Percentiles rank a stretch among this genome's conserved stretches.
Conservation (phyloP, 92 coral and sea anemone genomes). For the Galaxea fascicularis region DNA sequence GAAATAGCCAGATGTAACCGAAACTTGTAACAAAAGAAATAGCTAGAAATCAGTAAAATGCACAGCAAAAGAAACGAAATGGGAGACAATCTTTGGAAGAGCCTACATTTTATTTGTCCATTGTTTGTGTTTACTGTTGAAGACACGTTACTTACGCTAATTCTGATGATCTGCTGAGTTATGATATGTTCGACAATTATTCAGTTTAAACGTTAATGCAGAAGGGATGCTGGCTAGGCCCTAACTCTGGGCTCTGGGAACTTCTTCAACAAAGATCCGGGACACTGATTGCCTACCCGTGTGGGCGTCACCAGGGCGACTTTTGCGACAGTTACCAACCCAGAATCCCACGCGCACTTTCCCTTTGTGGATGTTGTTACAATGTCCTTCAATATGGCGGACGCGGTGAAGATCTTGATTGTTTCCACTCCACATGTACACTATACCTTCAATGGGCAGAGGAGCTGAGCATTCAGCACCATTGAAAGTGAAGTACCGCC, state of each 20-base stretch:
- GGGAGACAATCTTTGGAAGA: no score
- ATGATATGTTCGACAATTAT: no score
- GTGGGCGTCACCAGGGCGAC: neutral
- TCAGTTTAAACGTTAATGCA: no score
- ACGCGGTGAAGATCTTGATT: slow-evolving; percentile 34
- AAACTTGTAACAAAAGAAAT: no score
- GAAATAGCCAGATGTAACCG: no score
- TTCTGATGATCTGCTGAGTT: no score
- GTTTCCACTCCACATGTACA: slow-evolving; percentile 10
- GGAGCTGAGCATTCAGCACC: slow-evolving; percentile 56
- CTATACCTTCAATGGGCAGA: slow-evolving; percentile 49
- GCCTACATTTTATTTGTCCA: no score
- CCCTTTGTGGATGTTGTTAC: slow-evolving; percentile 47
- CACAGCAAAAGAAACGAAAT: no score
- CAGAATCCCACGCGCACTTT: slow-evolving; percentile 46
- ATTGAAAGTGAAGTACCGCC: slow-evolving; percentile 59
- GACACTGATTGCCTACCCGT: slow-evolving; percentile 36
- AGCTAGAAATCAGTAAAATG: no score
- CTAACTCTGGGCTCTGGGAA: slow-evolving; percentile 11
- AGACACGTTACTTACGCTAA: no score
- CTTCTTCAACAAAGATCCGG: slow-evolving; percentile 40
- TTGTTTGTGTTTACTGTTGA: no score
- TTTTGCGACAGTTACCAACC: slow-evolving; percentile 14
- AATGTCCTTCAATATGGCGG: slow-evolving; percentile 62
- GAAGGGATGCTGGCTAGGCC: neutral